phyloP scores from a whole-genome alignment of 35 echinoderm and acorn worm species.

The Diadema setosum region DNA sequence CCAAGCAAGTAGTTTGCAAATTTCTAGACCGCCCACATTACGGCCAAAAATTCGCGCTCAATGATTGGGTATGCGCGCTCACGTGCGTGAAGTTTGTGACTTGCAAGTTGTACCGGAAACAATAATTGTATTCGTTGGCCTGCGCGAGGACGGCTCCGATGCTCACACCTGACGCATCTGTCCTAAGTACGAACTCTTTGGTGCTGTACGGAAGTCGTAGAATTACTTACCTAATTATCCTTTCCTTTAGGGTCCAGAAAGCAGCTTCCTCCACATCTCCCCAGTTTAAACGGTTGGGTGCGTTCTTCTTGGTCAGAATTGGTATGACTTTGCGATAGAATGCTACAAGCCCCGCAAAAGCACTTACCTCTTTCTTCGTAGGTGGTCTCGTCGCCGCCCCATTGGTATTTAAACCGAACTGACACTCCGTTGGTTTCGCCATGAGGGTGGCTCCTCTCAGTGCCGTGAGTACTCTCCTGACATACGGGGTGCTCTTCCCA shows the following conservation, averaged over 20 bases:
- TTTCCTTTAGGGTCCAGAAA: slow-evolving; percentile 32
- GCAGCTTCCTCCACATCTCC: slow-evolving; percentile 28
- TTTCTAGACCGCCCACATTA: slow-evolving; percentile 16
- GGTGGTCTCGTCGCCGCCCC: slow-evolving; percentile 6
- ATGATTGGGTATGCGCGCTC: slow-evolving; percentile 17
- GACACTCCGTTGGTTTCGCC: slow-evolving; percentile 50
- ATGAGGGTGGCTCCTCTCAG: slow-evolving; percentile 39
- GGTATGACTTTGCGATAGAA: slow-evolving; percentile 83
- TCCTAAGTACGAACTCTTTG: not conserved
- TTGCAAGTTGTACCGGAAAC: slow-evolving; percentile 30
- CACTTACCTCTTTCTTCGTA: slow-evolving; percentile 51
- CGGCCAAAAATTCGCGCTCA: slow-evolving; percentile 9
- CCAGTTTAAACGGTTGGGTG: slow-evolving; percentile 45
- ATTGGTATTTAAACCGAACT: slow-evolving; percentile 5
- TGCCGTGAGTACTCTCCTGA: not conserved
- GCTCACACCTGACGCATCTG: slow-evolving; percentile 11
- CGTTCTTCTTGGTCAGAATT: slow-evolving; percentile 39
- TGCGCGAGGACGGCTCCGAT: slow-evolving; percentile 23
- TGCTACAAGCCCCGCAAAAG: slow-evolving; percentile 38
- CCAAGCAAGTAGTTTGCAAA: slow-evolving; percentile 16
- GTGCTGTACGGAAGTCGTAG: slow-evolving; percentile 21
- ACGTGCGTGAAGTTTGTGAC: not conserved
- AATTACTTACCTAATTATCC: slow-evolving; percentile 15
- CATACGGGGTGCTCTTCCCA: slow-evolving; percentile 25
- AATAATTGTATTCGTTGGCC: not conserved